Percentiles rank a stretch among this genome's conserved stretches.
Evolutionary conservation across 1,140 invertebrate species (phyloP).

Genomic region (Campoletis sonorensis): DNA sequence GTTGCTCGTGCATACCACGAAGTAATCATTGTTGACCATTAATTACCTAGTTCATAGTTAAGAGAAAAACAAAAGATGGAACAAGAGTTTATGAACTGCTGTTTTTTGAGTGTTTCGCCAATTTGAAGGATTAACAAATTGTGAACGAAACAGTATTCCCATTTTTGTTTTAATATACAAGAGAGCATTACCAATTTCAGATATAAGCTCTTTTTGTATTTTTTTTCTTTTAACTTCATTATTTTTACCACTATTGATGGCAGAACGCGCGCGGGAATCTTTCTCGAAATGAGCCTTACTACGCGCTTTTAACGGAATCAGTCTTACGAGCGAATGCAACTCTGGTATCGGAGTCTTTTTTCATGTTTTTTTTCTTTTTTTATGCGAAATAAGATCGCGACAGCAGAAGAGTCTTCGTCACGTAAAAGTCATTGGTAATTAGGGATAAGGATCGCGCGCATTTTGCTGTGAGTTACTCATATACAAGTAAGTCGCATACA

Average conservation of each 20-base stretch:
- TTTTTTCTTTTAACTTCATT: neutral
- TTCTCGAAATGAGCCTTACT: neutral
- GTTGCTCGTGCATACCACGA: constrained; percentile 10
- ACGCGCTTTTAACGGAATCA: neutral
- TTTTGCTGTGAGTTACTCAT: constrained; percentile 70
- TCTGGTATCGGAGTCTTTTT: neutral
- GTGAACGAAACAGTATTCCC: neutral
- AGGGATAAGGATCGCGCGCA: constrained; percentile 57
- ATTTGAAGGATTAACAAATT: neutral
- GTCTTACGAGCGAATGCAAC: constrained; percentile 16
- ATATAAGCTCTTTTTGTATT: neutral
- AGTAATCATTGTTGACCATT: constrained; percentile 3
- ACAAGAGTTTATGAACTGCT: constrained; percentile 62
- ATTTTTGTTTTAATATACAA: too few species aligned
- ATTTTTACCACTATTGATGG: neutral
- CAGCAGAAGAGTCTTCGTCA: constrained; percentile 23
- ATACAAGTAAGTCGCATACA: constrained; percentile 83
- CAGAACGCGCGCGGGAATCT: constrained; percentile 14
- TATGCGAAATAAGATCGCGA: neutral
- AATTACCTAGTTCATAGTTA: constrained; percentile 23
- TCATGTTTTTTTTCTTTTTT: neutral
- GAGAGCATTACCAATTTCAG: too few species aligned
- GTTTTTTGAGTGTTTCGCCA: constrained; percentile 16
- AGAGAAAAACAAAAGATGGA: constrained; percentile 41
- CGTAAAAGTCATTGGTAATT: constrained; percentile 11